Conservation (phyloP, 2,113 vertebrate genomes). For the Pangasianodon hypophthalmus region DNA sequence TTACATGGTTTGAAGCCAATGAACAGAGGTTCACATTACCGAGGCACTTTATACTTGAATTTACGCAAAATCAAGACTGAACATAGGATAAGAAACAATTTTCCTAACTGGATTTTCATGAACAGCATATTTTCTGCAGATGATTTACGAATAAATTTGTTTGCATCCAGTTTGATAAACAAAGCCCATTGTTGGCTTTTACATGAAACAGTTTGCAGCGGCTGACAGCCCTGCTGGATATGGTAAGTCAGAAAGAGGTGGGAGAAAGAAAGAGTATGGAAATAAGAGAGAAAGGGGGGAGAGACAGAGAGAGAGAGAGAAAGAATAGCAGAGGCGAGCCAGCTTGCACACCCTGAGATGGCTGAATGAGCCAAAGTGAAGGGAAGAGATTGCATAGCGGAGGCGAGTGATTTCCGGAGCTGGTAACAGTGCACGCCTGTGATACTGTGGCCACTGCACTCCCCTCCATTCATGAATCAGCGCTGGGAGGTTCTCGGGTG, state of each 20-base stretch:
- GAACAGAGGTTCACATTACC: not conserved
- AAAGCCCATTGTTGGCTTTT: not conserved
- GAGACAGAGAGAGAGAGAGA: not conserved
- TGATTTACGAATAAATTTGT: not conserved
- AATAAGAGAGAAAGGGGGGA: not conserved
- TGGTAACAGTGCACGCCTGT: conserved; percentile 41
- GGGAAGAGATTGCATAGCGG: conserved; percentile 21
- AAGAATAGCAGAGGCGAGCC: conserved; percentile 2
- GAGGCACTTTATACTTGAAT: not conserved
- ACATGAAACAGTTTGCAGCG: conserved; percentile 23
- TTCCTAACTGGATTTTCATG: not conserved
- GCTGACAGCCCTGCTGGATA: conserved; percentile 25
- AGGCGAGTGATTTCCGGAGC: conserved; percentile 47
- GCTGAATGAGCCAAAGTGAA: conserved; percentile 28
- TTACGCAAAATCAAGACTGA: not conserved
- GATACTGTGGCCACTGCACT: conserved; percentile 54
- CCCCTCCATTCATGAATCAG: conserved; percentile 78
- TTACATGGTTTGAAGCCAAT: not conserved
- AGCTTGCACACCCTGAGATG: conserved; percentile 12
- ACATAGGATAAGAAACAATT: not conserved
- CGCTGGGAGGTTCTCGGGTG: conserved; percentile 62
- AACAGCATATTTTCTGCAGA: not conserved
- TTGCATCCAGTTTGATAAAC: not conserved
- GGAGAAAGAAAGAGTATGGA: not conserved
- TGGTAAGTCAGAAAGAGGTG: not conserved